Evolutionary conservation across 2,888 invertebrate species (phyloP), one percentile per base, ranked within the genome.

Genomic region (Dione juno): DNA sequence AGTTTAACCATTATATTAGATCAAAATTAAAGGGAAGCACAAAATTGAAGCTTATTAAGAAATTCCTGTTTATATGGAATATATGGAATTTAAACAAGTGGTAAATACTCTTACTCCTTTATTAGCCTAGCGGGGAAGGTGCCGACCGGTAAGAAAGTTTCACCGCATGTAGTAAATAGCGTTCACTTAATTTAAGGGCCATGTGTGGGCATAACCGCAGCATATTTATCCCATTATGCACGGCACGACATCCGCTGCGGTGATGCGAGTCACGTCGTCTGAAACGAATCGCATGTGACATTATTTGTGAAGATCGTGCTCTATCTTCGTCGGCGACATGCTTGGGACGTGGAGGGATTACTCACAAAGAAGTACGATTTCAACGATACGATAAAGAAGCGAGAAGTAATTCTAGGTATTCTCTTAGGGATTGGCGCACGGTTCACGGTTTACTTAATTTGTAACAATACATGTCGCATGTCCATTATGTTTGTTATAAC

Each of bases 231-330:
- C 92, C 92, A 92, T 93, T 92, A 93, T 92, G 92, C 91, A 89
- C 84, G 90, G 90, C 89, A 77, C 77, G 78, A 71, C 76, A 84
- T 83, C 84, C 82, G 85, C 85, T 86, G 85, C 87, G 87, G 85
- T 81, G 89, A 93, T 92, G 92, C 92, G 89, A 91, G 93, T 91
- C 93, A 92, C 93, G 93, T 92, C 87, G 84, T 81, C 86, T 85
- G 92, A 92, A 93, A 93, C 92, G 92, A 93, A 93, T 93, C 93
- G 92, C 92, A 92, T 93, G 93, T 92, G 93, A 93, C 93, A 93
- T 93, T 93, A 93, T 93, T 93, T 93, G 92, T 92, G 92, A 93
- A 92, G 92, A 93, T 93, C 92, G 93, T 92, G 93, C 92, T 93
- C 92, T 93, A 92, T 92, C 93, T 92, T 92, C 92, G 92, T 92